phyloP scores from a whole-genome alignment of 1,140 invertebrate species.

The Aphaenogaster rudis region DNA sequence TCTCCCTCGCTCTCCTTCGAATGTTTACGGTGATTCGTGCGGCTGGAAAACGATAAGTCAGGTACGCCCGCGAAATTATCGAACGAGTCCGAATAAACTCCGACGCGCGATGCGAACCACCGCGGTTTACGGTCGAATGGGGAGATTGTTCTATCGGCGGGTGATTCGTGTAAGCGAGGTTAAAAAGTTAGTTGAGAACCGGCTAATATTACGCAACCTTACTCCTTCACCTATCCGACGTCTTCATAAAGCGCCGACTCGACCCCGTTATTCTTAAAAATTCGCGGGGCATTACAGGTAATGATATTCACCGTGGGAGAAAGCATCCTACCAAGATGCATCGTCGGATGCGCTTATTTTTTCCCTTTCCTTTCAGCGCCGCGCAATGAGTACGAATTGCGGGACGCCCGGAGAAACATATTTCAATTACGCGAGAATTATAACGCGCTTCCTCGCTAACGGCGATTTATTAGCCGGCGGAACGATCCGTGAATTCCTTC shows the following conservation, averaged over 20 bases:
- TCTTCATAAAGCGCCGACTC: constrained; percentile 20
- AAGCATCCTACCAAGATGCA: constrained; percentile 41
- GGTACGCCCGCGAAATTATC: constrained; percentile 41
- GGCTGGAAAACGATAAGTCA: constrained; percentile 45
- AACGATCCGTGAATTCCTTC: constrained; percentile 52
- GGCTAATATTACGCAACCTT: background rate
- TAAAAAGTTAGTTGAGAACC: background rate
- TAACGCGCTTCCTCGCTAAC: constrained; percentile 58
- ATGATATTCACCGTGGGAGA: constrained; percentile 41
- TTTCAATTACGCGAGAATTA: constrained; percentile 66
- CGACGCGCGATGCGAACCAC: background rate
- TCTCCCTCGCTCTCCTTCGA: background rate
- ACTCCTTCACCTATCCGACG: background rate
- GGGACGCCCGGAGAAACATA: constrained; percentile 60
- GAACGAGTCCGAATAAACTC: background rate
- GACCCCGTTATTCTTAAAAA: constrained; percentile 35
- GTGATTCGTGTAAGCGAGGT: background rate
- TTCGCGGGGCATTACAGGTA: constrained; percentile 28
- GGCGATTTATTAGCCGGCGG: constrained; percentile 57
- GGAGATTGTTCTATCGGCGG: constrained; percentile 4
- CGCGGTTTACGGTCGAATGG: background rate
- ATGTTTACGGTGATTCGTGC: constrained; percentile 46
- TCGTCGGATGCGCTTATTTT: constrained; percentile 38
- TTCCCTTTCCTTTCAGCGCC: constrained; percentile 10
- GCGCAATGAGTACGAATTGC: constrained; percentile 65